A percentile compares a stretch with the other conserved stretches of the same genome.
Conservation (phyloP, 2,888 invertebrate species). For the Eupithecia subfuscata region DNA sequence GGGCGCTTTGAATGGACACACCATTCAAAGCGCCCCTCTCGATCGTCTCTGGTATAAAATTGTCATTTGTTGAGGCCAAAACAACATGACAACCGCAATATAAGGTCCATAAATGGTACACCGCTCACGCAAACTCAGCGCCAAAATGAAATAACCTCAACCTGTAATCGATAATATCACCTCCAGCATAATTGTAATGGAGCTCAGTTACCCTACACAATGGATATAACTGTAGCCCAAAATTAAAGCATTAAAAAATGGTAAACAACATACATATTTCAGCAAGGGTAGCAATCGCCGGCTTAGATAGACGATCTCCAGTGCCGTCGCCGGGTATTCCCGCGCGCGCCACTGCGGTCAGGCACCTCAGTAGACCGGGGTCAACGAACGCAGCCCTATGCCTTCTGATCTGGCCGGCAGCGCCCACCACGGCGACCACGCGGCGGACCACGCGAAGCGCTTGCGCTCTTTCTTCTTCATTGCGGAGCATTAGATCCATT, state of each 20-base stretch:
- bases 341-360: constrained; percentile 90
- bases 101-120: no score
- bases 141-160: no score
- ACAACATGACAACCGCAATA: no score
- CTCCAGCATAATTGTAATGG: no score
- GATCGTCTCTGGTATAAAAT: no score
- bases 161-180: no score
- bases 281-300: constrained; percentile 93
- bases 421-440: constrained; percentile 72
- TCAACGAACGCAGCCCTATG: constrained; percentile 89
- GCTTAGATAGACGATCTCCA: constrained; percentile 92
- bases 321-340: constrained; percentile 89
- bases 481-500: constrained; percentile 94
- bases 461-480: constrained; percentile 96
- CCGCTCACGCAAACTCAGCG: no score
- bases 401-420: constrained; percentile 87
- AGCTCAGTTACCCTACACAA: not conserved
- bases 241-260: no score
- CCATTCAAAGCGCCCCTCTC: no score
- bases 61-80: no score
- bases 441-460: constrained; percentile 92
- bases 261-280: constrained; percentile 87
- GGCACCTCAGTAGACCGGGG: constrained; percentile 89
- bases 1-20: no score
- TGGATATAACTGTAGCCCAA: no score